Evolutionary conservation across 1,140 invertebrate species (phyloP), one percentile per base, ranked within the genome.

Genomic region (Charaxes varanes): DNA sequence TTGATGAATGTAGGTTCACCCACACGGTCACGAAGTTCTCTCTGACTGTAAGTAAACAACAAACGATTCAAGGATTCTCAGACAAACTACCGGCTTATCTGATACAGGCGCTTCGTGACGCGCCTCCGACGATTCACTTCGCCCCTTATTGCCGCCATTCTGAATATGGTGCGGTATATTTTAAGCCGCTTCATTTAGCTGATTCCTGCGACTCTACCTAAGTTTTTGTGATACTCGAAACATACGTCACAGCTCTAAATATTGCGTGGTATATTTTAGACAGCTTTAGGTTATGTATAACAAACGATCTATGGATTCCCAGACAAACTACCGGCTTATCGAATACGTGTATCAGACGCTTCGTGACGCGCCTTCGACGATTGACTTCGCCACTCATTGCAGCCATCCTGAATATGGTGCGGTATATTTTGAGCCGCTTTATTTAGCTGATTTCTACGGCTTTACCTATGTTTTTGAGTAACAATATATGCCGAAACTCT

Each of bases 11-110:
- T 53, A 24, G 24, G 31, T 35, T 18, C 66, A 49, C 71, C 72
- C 51, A 73, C 72, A 55, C 62, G 45, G 63, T 73, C 68, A 69
- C 63, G 62, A 71, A 43, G 38, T 32, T 42, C 41, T 42, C 38
- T 43, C 53, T 42, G 55, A 52, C 55, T 44, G 46, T 56, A 61
- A 44, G 43, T 44, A 59, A 58, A 62, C 64, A 54, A 74, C 69
- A 72, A 72, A 73, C 67, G 68, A 68, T 58, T 45, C 62, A 47
- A 54, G 54, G 54, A 48, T 59, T 64, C 62, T 33, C 44, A 59
- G 62, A 76, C 69, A 72, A 79, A 77, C 71, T 76, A 62, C 70
- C 57, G 53, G 52, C 55, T 77, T 80, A 80, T 80, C 76, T 63
- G 76, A 76, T 76, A 61, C 62, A 70, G 55, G 46, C 56, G 49